Base-by-base conservation (phyloP, 2,797 vertebrate genomes). In the Myotis planiceps region DNA sequence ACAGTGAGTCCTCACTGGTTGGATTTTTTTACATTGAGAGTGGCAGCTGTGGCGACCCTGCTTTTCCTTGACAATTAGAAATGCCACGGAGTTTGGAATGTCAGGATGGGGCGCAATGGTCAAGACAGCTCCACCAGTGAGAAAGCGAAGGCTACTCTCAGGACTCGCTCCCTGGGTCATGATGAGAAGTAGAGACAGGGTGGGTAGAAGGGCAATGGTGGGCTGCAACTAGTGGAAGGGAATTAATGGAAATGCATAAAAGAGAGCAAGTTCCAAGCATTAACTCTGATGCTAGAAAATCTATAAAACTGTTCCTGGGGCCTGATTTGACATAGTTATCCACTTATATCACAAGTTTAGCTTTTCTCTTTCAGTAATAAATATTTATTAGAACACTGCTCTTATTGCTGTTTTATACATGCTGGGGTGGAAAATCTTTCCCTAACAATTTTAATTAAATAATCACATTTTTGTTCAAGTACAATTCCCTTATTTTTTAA, bases 371-470 rank as follows among this genome's bases (percentile, higher is more conserved):
- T 92, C 15, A 71, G 32, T 19, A 83, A 91, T 29, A 90, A 83
- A 86, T 76, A 49, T 63, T 83, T 60, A 58, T 86, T 72, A 91
- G 12, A 94, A 47, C 16, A 83, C 1, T 76, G 21, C 10, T 87
- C 3, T 83, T 80, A 45, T 47, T 74, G 0, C 23, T 83, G 27
- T 74, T 94, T 94, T 55, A 72, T 1, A 76, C 4, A 51, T 25
- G 7, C 18, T 83, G 47, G 78, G 4, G 47, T 71, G 25, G 39
- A 86, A 32, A 63, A 63, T n/a, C 14, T 63, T n/a, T 63, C 29
- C 29, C 60, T 63, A 63, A 63, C 15, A 63, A 63, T 66, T 94
- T 83, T 68, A 93, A 84, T 42, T 90, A n/a, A 83, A 53, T 81
- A 45, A 69, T 82, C 60, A 66, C 49, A 83, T 39, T 27, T 49